Evolutionary conservation across 2,113 vertebrate genomes (phyloP).

Genomic region (Scytalopus superciliaris): DNA sequence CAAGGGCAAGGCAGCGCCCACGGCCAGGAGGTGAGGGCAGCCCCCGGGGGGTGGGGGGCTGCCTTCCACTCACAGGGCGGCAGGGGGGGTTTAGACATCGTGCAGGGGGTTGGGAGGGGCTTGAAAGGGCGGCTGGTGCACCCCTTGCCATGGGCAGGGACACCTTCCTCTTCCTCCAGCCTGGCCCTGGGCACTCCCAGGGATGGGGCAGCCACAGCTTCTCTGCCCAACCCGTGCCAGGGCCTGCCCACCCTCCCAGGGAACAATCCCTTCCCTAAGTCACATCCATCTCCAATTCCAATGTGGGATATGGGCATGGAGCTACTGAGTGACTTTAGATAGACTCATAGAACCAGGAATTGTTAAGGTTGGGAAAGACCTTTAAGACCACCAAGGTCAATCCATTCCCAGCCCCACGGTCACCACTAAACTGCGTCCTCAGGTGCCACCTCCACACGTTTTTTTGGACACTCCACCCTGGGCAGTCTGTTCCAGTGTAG

Average conservation of each 20-base stretch:
- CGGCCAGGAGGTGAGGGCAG: conserved; percentile 74
- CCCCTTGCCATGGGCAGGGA: background rate
- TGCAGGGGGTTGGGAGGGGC: background rate
- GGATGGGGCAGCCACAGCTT: background rate
- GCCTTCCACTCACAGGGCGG: background rate
- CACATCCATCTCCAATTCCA: accelerated
- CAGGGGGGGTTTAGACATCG: background rate
- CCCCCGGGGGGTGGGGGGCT: accelerated
- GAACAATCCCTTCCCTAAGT: background rate
- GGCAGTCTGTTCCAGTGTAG: background rate
- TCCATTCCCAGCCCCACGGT: background rate
- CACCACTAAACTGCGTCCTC: background rate
- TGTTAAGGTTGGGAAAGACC: background rate
- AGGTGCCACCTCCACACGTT: background rate
- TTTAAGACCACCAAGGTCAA: background rate
- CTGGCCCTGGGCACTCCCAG: background rate
- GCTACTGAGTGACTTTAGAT: background rate
- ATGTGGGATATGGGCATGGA: accelerated
- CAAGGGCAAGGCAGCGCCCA: conserved; percentile 77
- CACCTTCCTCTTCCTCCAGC: background rate
- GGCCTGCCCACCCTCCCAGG: background rate
- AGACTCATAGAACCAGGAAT: background rate
- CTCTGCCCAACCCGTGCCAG: background rate
- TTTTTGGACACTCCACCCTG: background rate
- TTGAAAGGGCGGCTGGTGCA: background rate